Evolutionary conservation across 2,113 vertebrate species (phyloP), one percentile per base, ranked within the genome.

Genomic region (Vimba vimba): DNA sequence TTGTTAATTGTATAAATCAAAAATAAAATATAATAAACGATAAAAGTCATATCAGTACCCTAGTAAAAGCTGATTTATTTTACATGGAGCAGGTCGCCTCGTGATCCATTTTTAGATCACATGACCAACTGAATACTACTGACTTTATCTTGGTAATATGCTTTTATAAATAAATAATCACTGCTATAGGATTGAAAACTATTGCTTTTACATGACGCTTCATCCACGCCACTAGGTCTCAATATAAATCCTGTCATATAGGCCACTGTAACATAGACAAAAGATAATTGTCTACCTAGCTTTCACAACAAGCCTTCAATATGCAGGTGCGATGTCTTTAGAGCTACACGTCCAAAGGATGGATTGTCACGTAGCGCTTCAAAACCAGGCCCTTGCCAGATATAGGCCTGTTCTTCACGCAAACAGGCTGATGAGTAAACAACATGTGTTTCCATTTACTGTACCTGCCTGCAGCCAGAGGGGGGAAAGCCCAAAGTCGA

Each of bases 361-460:
- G 6, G 50, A 73, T 73, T 33, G 23, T 73, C 47, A 59, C 33
- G 50, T 74, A 74, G 21, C 6, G 2, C 43, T 36, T 79, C 6
- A 4, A 73, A 71, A 73, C 21, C 33, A 69, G 64, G 21, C 19
- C 39, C 4, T 68, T 10, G 1, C 50, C 33, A 25, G 33, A 73
- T 55, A 73, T 33, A 43, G 68, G 50, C 80, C 64, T 64, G 57
- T 50, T 30, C 17, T 79, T 64, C 69, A 43, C 25, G 23, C 79
- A 78, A 76, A 57, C 39, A n/a, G 25, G 25, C 45, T 73, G 74
- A 83, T 82, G 85, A 86, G 85, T 83, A 83, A 86, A 86, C 94
- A 94, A 94, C 92, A 92, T 91, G 92, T 91, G 92, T 95, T 94
- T 94, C 91, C 93, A 93, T 94, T 94, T 86, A 83, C 85, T 68